Percentiles rank a stretch among this genome's conserved stretches.
Evolutionary conservation across 2,888 invertebrate genomes (phyloP).

Genomic region (Netelia melanura): DNA sequence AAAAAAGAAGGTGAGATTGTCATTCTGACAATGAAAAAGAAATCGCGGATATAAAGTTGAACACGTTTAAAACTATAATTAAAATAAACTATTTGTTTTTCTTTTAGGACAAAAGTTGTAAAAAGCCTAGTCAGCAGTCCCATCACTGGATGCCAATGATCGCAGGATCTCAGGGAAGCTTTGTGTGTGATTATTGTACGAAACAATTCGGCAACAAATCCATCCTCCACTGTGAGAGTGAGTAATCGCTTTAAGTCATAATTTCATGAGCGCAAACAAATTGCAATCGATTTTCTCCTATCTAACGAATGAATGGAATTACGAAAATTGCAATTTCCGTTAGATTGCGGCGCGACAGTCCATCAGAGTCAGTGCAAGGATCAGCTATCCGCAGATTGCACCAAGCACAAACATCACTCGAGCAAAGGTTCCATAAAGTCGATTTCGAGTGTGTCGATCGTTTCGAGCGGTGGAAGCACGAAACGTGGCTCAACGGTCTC

Average conservation of each 20-base stretch:
- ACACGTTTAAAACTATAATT: background rate
- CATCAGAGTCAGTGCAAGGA: conserved; percentile 95
- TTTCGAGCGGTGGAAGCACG: conserved; percentile 77
- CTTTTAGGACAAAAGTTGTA: conserved; percentile 91
- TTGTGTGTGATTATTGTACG: conserved; percentile 92
- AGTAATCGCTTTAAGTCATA: conserved; percentile 80
- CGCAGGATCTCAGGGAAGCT: conserved; percentile 88
- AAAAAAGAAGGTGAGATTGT: conserved; percentile 91
- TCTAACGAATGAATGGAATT: background rate
- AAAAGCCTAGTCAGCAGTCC: conserved; percentile 84
- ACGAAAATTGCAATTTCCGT: conserved; percentile 57
- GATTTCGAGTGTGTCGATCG: conserved; percentile 79
- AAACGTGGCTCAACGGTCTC: conserved; percentile 82
- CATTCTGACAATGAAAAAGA: conserved; percentile 32
- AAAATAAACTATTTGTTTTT: conserved; percentile 36
- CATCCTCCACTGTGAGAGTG: conserved; percentile 94
- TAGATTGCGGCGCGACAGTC: conserved; percentile 94
- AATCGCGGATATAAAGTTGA: conserved; percentile 68
- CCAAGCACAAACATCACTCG: conserved; percentile 87
- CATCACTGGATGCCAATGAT: conserved; percentile 90
- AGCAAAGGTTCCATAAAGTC: conserved; percentile 83
- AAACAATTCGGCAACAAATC: conserved; percentile 92
- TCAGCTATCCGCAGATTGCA: conserved; percentile 92
- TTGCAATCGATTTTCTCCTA: conserved; percentile 24
- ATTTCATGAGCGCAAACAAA: conserved; percentile 35